Evolutionary conservation across 2,888 invertebrate genomes (phyloP).

Genomic region (Nyleta sp.): DNA sequence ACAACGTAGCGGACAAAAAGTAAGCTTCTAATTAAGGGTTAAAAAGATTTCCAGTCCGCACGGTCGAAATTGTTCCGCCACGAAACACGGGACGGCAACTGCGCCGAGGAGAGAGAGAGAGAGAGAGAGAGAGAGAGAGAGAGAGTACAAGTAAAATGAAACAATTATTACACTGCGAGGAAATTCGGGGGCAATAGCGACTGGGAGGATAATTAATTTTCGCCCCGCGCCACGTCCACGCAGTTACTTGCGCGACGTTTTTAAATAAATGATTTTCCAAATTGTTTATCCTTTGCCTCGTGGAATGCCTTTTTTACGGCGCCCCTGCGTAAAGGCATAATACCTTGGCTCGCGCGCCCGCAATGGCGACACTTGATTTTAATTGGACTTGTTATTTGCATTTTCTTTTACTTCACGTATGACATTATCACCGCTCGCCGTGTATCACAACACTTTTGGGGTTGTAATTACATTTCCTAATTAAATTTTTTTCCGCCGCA

Average conservation of each 20-base stretch:
- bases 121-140: too few relatives aligned
- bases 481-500: constrained; percentile 32
- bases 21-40: constrained; percentile 53
- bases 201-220: constrained; percentile 38
- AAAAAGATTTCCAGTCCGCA: constrained; percentile 43
- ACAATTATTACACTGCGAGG: constrained; percentile 37
- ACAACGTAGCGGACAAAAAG: constrained; percentile 38
- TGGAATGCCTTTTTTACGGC: not conserved
- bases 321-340: constrained; percentile 14
- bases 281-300: constrained; percentile 29
- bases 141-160: constrained; percentile 22
- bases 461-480: constrained; percentile 36
- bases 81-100: constrained; percentile 12
- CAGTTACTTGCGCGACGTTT: constrained; percentile 11
- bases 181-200: constrained; percentile 32
- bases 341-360: too few relatives aligned
- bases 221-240: not conserved
- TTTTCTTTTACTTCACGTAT: constrained; percentile 34
- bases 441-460: constrained; percentile 27
- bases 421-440: constrained; percentile 33
- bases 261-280: constrained; percentile 36
- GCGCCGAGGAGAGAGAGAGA: too few relatives aligned
- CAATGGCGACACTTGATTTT: too few relatives aligned
- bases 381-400: constrained; percentile 34
- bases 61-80: constrained; percentile 29